Evolutionary conservation across 2,113 vertebrate species (phyloP).

Genomic region (Phylloscopus trochiloides): DNA sequence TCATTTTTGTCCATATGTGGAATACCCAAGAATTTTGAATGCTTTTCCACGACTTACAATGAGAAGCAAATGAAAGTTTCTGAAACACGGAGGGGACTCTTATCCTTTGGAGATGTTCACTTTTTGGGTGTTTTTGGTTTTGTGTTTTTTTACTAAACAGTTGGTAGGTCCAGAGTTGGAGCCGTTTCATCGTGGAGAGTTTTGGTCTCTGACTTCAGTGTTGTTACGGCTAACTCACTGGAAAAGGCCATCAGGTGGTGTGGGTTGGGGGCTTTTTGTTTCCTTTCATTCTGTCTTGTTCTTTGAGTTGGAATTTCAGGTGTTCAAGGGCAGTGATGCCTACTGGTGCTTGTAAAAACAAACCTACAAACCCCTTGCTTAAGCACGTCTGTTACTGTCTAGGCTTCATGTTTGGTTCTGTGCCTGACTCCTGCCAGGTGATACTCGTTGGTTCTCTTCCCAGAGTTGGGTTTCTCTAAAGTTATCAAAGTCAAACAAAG

Average conservation of each 20-base stretch:
- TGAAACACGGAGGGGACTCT: slow-evolving; percentile 29
- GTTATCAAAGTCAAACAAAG: background rate
- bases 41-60: background rate
- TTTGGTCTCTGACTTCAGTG: slow-evolving; percentile 3
- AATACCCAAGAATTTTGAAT: slow-evolving; percentile 29
- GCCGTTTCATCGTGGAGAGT: background rate
- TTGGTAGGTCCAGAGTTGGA: slow-evolving; percentile 4
- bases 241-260: background rate
- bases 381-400: background rate
- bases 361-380: slow-evolving; percentile 14
- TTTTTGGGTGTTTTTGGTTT: background rate
- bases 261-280: background rate
- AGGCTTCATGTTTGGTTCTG: background rate
- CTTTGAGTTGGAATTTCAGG: slow-evolving; percentile 38
- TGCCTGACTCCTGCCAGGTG: background rate
- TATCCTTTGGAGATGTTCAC: slow-evolving; percentile 12
- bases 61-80: slow-evolving; percentile 13
- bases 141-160: background rate
- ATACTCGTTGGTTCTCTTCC: background rate
- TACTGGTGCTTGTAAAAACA: slow-evolving; percentile 56
- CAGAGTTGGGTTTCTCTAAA: background rate
- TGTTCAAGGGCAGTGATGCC: slow-evolving; percentile 35
- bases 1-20: background rate
- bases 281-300: background rate
- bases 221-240: background rate